Percentiles rank a stretch among this genome's conserved stretches.
Conservation (phyloP, 2,888 invertebrate species). For the Chouioia cunea region DNA sequence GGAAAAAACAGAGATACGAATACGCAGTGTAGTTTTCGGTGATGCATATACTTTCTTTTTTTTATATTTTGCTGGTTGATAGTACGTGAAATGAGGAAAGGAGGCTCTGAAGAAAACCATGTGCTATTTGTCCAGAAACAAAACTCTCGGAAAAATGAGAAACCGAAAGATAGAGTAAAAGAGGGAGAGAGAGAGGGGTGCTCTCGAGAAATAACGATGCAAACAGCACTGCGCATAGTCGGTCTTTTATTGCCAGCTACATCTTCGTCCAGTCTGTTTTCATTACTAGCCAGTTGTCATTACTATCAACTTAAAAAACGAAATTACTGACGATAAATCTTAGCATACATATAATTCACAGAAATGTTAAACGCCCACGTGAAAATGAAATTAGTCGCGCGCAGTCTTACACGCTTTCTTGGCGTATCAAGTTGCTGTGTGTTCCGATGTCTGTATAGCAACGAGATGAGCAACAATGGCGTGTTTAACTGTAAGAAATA, state of each 20-base stretch:
- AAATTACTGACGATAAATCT: no score
- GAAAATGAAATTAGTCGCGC: no score
- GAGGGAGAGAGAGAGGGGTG: not conserved
- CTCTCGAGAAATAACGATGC: constrained; percentile 26
- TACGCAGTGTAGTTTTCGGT: no score
- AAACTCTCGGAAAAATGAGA: constrained; percentile 10
- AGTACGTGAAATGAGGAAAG: constrained; percentile 24
- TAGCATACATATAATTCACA: no score
- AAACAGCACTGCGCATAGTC: not conserved
- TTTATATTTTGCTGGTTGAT: constrained; percentile 17
- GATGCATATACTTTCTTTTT: not conserved
- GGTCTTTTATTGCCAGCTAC: constrained; percentile 4
- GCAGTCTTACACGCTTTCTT: no score
- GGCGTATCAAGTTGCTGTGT: no score
- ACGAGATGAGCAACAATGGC: not conserved
- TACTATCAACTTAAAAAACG: no score
- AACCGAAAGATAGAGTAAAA: constrained; percentile 14
- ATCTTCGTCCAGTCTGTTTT: not conserved
- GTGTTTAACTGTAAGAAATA: not conserved
- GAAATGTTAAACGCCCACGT: no score
- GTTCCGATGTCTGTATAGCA: not conserved
- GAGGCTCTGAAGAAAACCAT: constrained; percentile 14
- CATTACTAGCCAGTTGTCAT: no score
- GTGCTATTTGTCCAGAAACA: constrained; percentile 20
- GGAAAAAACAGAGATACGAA: no score